These are phyloP conservation scores for Synergus itoensis DNA, from an alignment of 2,888 invertebrate genomes.

Conservation along the genomic window DNA sequence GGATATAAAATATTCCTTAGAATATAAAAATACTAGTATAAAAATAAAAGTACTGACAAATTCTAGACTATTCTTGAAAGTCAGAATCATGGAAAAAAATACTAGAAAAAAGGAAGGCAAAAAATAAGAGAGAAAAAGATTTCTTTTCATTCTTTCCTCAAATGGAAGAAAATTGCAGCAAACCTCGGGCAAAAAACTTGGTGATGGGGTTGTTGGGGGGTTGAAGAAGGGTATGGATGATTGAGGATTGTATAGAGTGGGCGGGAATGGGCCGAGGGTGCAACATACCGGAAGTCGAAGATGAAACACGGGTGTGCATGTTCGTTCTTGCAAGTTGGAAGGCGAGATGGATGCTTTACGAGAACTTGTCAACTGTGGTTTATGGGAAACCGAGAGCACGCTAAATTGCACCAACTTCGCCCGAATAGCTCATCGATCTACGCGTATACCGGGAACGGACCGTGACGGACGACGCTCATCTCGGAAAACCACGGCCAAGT, in stretches of 20 bases:
- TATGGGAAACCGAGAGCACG: constrained; percentile 57
- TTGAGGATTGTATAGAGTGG: constrained; percentile 30
- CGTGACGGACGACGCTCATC: constrained; percentile 58
- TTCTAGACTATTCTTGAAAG: neutral
- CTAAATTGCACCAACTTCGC: constrained; percentile 59
- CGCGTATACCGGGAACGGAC: constrained; percentile 55
- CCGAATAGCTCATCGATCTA: constrained; percentile 59
- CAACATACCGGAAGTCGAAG: constrained; percentile 40
- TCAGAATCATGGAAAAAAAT: neutral
- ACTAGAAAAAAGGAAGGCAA: too few relatives aligned
- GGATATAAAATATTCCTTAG: too few relatives aligned
- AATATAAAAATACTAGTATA: too few relatives aligned
- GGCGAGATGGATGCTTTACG: constrained; percentile 53
- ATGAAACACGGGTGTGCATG: constrained; percentile 37
- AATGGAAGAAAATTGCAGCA: neutral
- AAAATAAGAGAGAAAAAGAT: neutral
- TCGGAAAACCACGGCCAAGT: constrained; percentile 58
- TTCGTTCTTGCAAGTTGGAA: constrained; percentile 34
- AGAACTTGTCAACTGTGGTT: constrained; percentile 60
- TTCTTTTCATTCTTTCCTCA: neutral
- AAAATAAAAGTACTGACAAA: neutral
- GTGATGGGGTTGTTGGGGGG: constrained; percentile 4
- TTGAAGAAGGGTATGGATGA: neutral
- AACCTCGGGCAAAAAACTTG: neutral
- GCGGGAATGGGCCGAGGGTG: neutral